Conservation (phyloP, 2,888 invertebrate species). For the Eupithecia abbreviata region DNA sequence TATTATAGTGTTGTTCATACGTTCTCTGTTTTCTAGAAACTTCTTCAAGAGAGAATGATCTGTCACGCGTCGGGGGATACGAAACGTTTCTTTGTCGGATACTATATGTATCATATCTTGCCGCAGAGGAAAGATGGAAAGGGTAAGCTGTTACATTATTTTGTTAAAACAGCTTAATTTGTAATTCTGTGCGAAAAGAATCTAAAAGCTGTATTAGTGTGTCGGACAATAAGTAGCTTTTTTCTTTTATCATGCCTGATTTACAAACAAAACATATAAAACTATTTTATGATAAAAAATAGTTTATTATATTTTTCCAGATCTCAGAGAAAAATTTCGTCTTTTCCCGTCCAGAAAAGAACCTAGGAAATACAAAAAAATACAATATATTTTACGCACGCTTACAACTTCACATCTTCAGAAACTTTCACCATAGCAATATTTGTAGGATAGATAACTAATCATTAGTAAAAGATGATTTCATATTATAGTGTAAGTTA, state of each 20-base stretch:
- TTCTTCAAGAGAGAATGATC: conserved; percentile 91
- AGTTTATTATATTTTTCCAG: no score
- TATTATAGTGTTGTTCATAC: background rate
- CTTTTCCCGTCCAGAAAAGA: no score
- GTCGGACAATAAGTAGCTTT: background rate
- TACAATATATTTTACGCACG: no score
- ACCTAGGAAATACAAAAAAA: no score
- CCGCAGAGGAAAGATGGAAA: conserved; percentile 85
- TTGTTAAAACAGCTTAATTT: background rate
- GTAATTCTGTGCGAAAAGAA: background rate
- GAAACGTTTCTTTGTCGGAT: conserved; percentile 93
- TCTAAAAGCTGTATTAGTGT: background rate
- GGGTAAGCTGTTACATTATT: conserved; percentile 50
- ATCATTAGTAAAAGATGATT: background rate
- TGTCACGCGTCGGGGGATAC: conserved; percentile 96
- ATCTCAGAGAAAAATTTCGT: no score
- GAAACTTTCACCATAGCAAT: background rate
- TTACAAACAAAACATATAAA: no score
- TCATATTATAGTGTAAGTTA: background rate
- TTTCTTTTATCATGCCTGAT: no score
- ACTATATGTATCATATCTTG: conserved; percentile 95
- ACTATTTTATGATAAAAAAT: no score
- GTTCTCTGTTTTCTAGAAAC: conserved; percentile 74
- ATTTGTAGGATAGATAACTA: background rate
- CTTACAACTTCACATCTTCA: background rate